A percentile compares a stretch with the other conserved stretches of the same genome.
These are phyloP conservation scores for Entosphenus tridentatus DNA, from an alignment of 2,113 vertebrate species.

Conservation along the genomic window DNA sequence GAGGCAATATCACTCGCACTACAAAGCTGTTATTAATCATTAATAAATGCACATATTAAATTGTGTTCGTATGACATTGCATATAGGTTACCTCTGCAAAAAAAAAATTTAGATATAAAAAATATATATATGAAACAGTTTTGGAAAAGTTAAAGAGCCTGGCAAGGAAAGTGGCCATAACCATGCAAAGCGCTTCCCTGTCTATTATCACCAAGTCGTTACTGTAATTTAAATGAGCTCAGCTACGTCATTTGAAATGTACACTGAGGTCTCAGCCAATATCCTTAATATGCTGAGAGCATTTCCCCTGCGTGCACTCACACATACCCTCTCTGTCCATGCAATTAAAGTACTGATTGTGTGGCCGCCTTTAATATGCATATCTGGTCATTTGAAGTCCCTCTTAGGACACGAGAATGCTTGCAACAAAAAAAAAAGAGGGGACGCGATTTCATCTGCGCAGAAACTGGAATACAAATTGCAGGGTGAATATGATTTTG, in stretches of 20 bases:
- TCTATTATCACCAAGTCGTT: slow-evolving; percentile 5
- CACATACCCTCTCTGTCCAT: slow-evolving; percentile 5
- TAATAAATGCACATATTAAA: too few relatives aligned
- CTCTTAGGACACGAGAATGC: not conserved
- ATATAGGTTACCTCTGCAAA: too few relatives aligned
- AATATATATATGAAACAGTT: too few relatives aligned
- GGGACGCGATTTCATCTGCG: not conserved
- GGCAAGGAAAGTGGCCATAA: not conserved
- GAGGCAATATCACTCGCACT: too few relatives aligned
- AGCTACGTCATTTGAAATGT: not conserved
- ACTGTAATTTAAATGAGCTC: slow-evolving; percentile 5
- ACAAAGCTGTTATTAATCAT: too few relatives aligned
- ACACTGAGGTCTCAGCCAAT: slow-evolving; percentile 1
- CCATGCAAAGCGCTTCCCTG: not conserved
- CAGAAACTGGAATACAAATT: slow-evolving; percentile 4
- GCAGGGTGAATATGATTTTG: not conserved
- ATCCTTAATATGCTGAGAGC: slow-evolving; percentile 6
- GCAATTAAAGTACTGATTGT: slow-evolving; percentile 7
- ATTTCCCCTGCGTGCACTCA: slow-evolving; percentile 4
- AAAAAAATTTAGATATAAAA: too few relatives aligned
- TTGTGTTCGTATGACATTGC: too few relatives aligned
- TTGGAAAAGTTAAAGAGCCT: too few relatives aligned
- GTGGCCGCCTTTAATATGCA: slow-evolving; percentile 5
- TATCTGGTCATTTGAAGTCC: slow-evolving; percentile 6
- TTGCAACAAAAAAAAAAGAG: not conserved